Evolutionary conservation across 1,140 invertebrate species (phyloP), one percentile per base, ranked within the genome.

Genomic region (Drosophila varians): DNA sequence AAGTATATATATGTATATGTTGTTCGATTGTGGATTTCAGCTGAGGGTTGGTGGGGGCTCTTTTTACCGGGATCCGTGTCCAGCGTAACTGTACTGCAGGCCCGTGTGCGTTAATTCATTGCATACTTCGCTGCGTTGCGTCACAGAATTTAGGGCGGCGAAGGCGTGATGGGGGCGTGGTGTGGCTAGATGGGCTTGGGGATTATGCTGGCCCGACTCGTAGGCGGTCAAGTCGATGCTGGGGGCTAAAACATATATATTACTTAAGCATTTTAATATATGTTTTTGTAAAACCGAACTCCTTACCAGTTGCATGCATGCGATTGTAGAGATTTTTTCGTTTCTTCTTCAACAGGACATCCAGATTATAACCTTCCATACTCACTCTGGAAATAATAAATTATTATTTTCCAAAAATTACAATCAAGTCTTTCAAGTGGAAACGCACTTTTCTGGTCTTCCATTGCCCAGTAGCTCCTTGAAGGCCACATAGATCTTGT

Each of bases 401-500:
- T 12, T 12, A 16, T 11, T 3, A n/a, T 26, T 7, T 26, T 7
- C 0, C 7, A 7, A 0, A 26, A 26, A 1, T 6, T 26, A 7
- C 2, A 5, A 0, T 7, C 26, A 34, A 7, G 6, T 31, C 28
- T 7, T 6, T 11, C 1, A 4, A 14, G 0, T 16, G 5, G 5
- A 3, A 18, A 57, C 83, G 83, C 48, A 91, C 91, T 90, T 90
- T 16, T 91, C 91, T 3, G 77, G 57, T 48, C 89, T 68, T 26
- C 72, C 77, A 14, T 77, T 77, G 31, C 79, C 77, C 40, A 90
- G 65, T 28, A 91, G 25, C 48, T 88, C 89, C 65, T 89, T 91
- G 54, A 91, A 91, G 14, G 84, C 70, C 19, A 90, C 86, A 56
- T 91, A 91, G 12, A 91, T 91, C 64, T 91, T 91, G 65, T 90